phyloP scores from a whole-genome alignment of 2,888 invertebrate species.

The Amaurobius ferox region DNA sequence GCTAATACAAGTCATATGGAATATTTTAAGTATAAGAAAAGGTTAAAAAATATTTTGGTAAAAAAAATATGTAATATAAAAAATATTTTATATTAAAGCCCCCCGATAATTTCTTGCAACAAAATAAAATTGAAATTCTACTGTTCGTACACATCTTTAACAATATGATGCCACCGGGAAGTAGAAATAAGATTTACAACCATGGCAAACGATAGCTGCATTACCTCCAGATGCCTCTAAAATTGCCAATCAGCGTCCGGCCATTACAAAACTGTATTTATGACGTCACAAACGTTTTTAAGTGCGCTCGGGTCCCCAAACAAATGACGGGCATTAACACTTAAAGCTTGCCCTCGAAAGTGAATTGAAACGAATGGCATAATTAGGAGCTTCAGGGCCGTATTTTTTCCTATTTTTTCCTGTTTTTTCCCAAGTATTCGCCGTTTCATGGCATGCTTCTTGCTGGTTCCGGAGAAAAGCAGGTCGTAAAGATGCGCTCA shows the following conservation, averaged over 20 bases:
- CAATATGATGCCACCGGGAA: no score
- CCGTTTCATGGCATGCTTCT: not conserved
- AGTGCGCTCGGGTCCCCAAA: conserved; percentile 25
- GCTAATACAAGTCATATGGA: no score
- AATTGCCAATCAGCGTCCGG: conserved; percentile 54
- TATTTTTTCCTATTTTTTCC: not conserved
- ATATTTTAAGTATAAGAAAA: no score
- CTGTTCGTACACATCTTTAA: no score
- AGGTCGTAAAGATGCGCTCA: not conserved
- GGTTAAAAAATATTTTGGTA: no score
- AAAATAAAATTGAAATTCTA: no score
- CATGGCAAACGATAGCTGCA: no score
- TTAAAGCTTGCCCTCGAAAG: conserved; percentile 35
- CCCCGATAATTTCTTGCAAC: no score
- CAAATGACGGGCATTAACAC: conserved; percentile 62
- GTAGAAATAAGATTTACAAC: no score
- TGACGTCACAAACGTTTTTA: conserved; percentile 46
- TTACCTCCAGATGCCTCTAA: not conserved
- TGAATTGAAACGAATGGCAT: conserved; percentile 65
- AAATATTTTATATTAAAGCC: no score
- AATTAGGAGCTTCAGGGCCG: conserved; percentile 24
- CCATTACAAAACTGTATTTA: conserved; percentile 53
- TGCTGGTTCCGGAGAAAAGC: not conserved
- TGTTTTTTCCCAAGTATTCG: not conserved
- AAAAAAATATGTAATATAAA: no score